Percentiles rank a stretch among this genome's conserved stretches.
These are phyloP conservation scores for Trilocha varians DNA, from an alignment of 2,888 invertebrate genomes.

Conservation along the genomic window DNA sequence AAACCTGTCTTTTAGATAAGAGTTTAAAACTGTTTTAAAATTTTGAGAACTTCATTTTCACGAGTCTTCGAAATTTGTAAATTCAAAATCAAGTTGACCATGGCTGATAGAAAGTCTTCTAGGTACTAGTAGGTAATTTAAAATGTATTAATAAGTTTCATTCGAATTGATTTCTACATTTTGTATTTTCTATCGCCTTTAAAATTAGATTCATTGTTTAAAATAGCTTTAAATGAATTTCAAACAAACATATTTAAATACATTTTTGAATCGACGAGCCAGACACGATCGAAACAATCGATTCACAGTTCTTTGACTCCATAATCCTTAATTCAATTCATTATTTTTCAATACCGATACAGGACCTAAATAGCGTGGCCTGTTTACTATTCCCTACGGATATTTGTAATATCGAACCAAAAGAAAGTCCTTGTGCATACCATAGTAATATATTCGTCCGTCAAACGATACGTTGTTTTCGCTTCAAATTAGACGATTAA, in stretches of 20 bases:
- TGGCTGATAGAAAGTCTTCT: no score
- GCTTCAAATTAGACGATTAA: conserved; percentile 71
- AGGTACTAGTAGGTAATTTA: no score
- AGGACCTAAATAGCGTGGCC: conserved; percentile 32
- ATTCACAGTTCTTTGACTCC: conserved; percentile 6
- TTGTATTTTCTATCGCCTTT: no score
- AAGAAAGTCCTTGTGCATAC: conserved; percentile 68
- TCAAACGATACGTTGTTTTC: conserved; percentile 59
- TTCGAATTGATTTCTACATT: no score
- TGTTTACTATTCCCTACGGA: conserved; percentile 53
- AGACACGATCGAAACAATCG: neutral
- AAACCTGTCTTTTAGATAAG: no score
- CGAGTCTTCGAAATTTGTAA: no score
- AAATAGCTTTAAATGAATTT: no score
- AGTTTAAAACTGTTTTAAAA: no score
- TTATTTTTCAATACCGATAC: conserved; percentile 27
- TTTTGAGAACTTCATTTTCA: no score
- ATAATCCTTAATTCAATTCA: conserved; percentile 17
- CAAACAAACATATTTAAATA: neutral
- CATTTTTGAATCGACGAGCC: neutral
- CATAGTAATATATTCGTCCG: conserved; percentile 60
- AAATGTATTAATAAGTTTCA: no score
- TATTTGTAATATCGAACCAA: conserved; percentile 56
- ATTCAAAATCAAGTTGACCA: no score
- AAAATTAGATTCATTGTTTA: no score